Evolutionary conservation across 2,888 invertebrate genomes (phyloP), one percentile per base, ranked within the genome.

Genomic region (Dryobotodes eremita): DNA sequence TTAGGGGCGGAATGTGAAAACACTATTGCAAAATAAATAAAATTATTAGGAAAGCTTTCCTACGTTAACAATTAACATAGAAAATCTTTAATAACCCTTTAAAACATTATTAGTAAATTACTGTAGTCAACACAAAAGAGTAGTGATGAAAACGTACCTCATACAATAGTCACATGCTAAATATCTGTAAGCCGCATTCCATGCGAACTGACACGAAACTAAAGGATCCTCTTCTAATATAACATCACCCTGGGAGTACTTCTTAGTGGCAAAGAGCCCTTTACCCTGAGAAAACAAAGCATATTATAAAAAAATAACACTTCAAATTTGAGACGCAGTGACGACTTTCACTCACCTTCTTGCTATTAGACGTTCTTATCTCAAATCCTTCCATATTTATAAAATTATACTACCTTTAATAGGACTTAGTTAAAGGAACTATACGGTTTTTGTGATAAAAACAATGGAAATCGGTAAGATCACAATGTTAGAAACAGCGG

Each of bases 81-180:
- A 48, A 68, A 48, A 48, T 20, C 0, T 46, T 26, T 59, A 59
- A 59, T 59, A n/a, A 59, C 15, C 26, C 7, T 11, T 4, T 23
- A n/a, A 31, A 15, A 17, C 10, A 15, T 31, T 36, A 36, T 36
- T 36, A 17, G 10, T 53, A 4, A 36, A 53, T 55, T 17, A 55
- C 53, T 17, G n/a, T 36, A 36, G 3, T 36, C 31, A 36, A 36
- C 31, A 36, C 31, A 36, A 36, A 36, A 36, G 31, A 36, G 31
- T 36, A 50, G 11, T 13, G 1, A 55, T 71, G 31, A 68, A 55
- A 79, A 64, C 68, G 15, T 93, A 98, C 98, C 97, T 97, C 97
- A 99, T 97, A 92, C 99, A 99, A 94, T 98, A 98, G 93, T 99
- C 98, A 94, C 99, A 99, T 0, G 99, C 98, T 85, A 97, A 95